Base-by-base conservation (phyloP, 2,888 invertebrate species). In the Hypselothyrea guttata region DNA sequence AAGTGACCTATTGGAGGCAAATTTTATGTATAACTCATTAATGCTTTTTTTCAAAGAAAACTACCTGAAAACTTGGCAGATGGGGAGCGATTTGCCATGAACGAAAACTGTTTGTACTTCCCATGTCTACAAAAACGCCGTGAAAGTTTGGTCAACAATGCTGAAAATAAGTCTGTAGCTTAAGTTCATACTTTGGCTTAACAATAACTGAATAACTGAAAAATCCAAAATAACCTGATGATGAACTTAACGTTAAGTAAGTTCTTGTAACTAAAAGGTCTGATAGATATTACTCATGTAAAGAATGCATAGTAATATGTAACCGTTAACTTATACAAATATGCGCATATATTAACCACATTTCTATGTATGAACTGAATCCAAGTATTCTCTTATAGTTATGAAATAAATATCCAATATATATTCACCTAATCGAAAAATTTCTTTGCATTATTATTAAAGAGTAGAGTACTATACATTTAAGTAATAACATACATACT, bases 21-120 rank as follows among this genome's bases (percentile, higher is more conserved):
- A n/a, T n/a, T n/a, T n/a, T n/a, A n/a, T n/a, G n/a, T n/a, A n/a
- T n/a, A n/a, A n/a, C n/a, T n/a, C n/a, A n/a, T n/a, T 31, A 31
- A 9, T 31, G 7, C 8, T 4, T 8, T 22, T 31, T 34, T 12
- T 0, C 30, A 1, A 41, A 89, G 91, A 52, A 90, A 91, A 56
- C 87, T 93, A 30, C 93, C 93, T 1, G 91, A 92, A 30, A 92
- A 92, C 1, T 78, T 93, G 15, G 88, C 91, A 64, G 93, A 93
- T 67, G 93, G 92, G 0, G 93, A 93, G 82, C 75, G 86, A 0
- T 93, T 93, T 81, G 92, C 92, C 1, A 90, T 91, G 71, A 90
- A 90, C 48, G 92, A 92, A 73, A 87, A 89, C 31, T 84, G 91
- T 55, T 90, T 91, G 59, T 91, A 91, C 52, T 92, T 92, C 75